Conservation (phyloP, 1,140 invertebrate genomes). For the Campoletis sonorensis region DNA sequence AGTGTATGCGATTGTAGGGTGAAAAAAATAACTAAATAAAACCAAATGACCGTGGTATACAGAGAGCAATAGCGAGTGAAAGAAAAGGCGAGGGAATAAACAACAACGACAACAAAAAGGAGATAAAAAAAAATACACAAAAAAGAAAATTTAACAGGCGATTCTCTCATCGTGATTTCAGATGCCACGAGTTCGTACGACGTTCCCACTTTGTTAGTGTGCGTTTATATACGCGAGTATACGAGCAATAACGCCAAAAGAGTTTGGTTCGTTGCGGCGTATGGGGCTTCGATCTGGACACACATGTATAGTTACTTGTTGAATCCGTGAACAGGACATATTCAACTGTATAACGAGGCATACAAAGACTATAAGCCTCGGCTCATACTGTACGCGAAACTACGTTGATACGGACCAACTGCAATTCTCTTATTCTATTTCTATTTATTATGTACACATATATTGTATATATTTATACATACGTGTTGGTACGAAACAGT, state of each 20-base stretch:
- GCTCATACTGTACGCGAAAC: conserved; percentile 11
- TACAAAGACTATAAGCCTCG: neutral
- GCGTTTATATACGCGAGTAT: neutral
- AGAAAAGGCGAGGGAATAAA: neutral
- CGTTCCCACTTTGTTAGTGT: conserved; percentile 36
- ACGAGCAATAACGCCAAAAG: conserved; percentile 65
- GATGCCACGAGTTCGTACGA: conserved; percentile 22
- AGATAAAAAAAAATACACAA: too few species aligned
- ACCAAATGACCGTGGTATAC: neutral
- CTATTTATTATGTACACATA: neutral
- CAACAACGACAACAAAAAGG: too few species aligned
- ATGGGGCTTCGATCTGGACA: neutral
- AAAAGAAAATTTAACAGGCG: neutral
- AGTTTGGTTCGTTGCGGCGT: conserved; percentile 42
- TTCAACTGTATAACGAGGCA: conserved; percentile 60
- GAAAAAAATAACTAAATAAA: neutral
- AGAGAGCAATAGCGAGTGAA: neutral
- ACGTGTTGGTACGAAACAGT: neutral
- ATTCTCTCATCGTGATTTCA: conserved; percentile 10
- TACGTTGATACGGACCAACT: neutral
- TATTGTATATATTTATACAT: neutral
- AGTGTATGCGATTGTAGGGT: neutral
- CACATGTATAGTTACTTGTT: conserved; percentile 10
- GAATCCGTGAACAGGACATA: conserved; percentile 57
- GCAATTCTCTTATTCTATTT: neutral